Conservation (phyloP, 2,888 invertebrate genomes). For the Atrina japonica region DNA sequence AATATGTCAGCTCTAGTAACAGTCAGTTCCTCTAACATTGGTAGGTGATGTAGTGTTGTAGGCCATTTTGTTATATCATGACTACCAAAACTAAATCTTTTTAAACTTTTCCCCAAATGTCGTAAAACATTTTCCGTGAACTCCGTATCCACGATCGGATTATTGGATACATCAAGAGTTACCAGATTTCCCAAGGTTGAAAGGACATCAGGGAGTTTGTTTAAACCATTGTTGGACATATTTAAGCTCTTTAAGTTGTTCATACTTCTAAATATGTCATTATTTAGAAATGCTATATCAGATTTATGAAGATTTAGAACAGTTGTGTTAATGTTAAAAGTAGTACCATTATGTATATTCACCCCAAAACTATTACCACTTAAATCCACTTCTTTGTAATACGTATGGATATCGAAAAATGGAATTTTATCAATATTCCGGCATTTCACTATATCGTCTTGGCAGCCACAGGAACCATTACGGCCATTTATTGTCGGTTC, state of each 20-base stretch:
- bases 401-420: not conserved
- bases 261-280: no score
- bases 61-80: constrained; percentile 45
- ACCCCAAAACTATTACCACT: not conserved
- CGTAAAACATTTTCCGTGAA: constrained; percentile 47
- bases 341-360: not conserved
- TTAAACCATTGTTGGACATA: constrained; percentile 46
- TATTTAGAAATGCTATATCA: no score
- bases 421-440: not conserved
- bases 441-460: constrained; percentile 8
- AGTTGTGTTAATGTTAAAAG: no score
- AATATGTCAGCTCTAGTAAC: constrained; percentile 48
- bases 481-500: not conserved
- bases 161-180: constrained; percentile 45
- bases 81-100: constrained; percentile 48
- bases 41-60: constrained; percentile 48
- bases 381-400: constrained; percentile 10
- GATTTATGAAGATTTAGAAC: no score
- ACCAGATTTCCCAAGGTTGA: constrained; percentile 38
- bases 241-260: constrained; percentile 30
- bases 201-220: constrained; percentile 45
- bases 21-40: constrained; percentile 46
- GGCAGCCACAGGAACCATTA: constrained; percentile 18
- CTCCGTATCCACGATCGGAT: constrained; percentile 42
- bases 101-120: constrained; percentile 46